phyloP scores from a whole-genome alignment of 2,797 vertebrate species.

The Acipenser oxyrinchus region DNA sequence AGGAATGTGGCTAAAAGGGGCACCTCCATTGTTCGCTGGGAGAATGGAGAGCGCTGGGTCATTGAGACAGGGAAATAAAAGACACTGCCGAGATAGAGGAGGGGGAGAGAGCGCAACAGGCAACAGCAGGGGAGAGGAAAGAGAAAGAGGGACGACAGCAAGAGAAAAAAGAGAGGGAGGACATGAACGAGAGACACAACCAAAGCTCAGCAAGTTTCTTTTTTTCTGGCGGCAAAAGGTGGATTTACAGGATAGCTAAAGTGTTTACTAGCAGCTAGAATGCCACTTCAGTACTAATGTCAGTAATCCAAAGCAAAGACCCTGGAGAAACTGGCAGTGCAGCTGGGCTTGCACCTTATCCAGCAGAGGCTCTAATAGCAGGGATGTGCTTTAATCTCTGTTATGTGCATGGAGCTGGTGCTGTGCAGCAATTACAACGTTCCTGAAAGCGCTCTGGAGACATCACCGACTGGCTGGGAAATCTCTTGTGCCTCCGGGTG shows the following conservation, averaged over 20 bases:
- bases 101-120: constrained; percentile 42
- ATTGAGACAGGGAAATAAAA: constrained; percentile 72
- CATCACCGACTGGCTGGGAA: too few species aligned
- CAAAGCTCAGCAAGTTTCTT: too few species aligned
- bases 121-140: not conserved
- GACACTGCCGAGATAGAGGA: constrained; percentile 40
- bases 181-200: not conserved
- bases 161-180: not conserved
- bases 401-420: too few species aligned
- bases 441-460: too few species aligned
- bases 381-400: too few species aligned
- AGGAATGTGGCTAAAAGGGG: constrained; percentile 76
- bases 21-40: constrained; percentile 81
- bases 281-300: not conserved
- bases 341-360: too few species aligned
- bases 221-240: not conserved
- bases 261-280: not conserved
- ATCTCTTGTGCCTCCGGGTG: too few species aligned
- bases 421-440: too few species aligned
- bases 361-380: too few species aligned
- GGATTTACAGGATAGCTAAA: not conserved
- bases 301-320: too few species aligned
- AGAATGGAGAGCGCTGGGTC: constrained; percentile 82
- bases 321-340: too few species aligned
- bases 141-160: not conserved